phyloP scores from a whole-genome alignment of 64 coral and sea anemone genomes.

The Pachyseris speciosa region DNA sequence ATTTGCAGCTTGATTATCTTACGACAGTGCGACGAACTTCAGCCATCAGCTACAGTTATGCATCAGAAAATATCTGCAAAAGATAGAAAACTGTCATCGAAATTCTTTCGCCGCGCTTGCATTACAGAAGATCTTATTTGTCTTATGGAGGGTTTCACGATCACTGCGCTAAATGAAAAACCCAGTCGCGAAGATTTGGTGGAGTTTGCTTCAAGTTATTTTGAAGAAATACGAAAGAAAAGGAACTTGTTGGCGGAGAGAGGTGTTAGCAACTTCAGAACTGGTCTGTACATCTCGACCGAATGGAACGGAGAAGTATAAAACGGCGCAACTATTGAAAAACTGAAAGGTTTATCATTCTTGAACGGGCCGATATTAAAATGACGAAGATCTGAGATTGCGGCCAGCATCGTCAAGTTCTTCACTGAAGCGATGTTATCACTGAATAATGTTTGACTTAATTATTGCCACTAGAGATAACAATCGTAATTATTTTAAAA shows the following conservation, averaged over 20 bases:
- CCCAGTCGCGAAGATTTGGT: conserved; percentile 23
- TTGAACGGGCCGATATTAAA: no score
- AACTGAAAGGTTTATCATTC: background rate
- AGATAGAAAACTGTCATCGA: conserved; percentile 9
- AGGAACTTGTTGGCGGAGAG: conserved; percentile 24
- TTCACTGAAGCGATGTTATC: no score
- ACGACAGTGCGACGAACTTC: background rate
- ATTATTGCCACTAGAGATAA: no score
- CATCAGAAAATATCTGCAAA: conserved; percentile 2
- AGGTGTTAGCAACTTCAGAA: conserved; percentile 35
- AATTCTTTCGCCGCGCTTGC: background rate
- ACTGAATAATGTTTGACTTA: no score
- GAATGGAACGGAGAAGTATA: conserved; percentile 47
- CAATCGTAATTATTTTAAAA: no score
- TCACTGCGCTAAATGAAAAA: conserved; percentile 27
- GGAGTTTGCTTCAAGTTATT: conserved; percentile 52
- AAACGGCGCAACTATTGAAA: background rate
- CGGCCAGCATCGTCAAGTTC: no score
- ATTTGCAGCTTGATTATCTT: background rate
- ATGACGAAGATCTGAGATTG: no score
- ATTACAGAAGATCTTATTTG: conserved; percentile 57
- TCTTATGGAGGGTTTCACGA: conserved; percentile 33
- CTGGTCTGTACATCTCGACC: conserved; percentile 7
- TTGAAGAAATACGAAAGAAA: conserved; percentile 45
- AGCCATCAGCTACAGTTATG: background rate